Evolutionary conservation across 1,140 invertebrate species (phyloP).

Genomic region (Bombus terrestris): DNA sequence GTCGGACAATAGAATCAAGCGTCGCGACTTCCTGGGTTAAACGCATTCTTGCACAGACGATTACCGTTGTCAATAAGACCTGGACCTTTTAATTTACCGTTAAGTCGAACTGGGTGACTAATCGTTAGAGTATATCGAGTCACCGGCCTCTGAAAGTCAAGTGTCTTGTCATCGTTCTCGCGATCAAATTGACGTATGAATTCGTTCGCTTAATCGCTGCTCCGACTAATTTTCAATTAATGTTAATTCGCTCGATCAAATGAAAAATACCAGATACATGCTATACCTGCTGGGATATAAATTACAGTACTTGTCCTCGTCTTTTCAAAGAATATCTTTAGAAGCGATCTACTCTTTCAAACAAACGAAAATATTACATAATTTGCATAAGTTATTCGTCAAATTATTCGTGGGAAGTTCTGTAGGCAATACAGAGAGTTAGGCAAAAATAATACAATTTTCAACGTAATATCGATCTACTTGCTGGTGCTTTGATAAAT

Average conservation of each 20-base stretch:
- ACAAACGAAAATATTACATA: neutral
- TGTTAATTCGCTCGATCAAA: neutral
- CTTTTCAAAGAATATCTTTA: neutral
- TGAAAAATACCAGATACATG: too few species aligned
- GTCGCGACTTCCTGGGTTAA: constrained; percentile 60
- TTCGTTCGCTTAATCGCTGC: neutral
- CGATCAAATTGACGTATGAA: constrained; percentile 19
- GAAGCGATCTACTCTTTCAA: neutral
- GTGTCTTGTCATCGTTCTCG: constrained; percentile 31
- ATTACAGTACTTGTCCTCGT: neutral
- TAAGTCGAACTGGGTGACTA: constrained; percentile 57
- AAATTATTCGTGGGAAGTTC: neutral
- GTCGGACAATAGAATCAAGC: constrained; percentile 38
- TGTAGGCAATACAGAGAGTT: too few species aligned
- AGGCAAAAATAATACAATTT: neutral
- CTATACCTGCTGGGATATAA: neutral
- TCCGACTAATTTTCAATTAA: neutral
- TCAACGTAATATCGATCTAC: neutral
- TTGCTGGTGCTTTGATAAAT: neutral
- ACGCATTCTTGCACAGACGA: constrained; percentile 49
- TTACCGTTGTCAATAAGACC: constrained; percentile 57
- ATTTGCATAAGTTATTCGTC: neutral
- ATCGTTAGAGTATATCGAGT: constrained; percentile 56
- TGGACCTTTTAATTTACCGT: constrained; percentile 52
- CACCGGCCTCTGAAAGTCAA: constrained; percentile 42